Percentiles rank a stretch among this genome's conserved stretches.
Evolutionary conservation across 2,113 vertebrate species (phyloP).

Genomic region (Plectropomus leopardus): DNA sequence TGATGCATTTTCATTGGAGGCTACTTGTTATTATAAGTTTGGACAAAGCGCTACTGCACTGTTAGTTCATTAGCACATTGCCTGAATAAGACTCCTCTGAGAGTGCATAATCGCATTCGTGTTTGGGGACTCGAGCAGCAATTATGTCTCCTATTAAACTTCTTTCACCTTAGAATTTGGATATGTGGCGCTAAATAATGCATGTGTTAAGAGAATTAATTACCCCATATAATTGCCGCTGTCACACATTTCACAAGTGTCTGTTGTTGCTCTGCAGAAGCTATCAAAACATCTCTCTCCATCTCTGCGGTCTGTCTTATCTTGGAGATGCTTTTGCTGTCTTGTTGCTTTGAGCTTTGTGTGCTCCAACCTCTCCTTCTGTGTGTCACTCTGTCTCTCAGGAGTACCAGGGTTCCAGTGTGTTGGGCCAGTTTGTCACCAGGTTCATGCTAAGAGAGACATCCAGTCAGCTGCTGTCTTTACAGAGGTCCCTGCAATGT

Average conservation of each 20-base stretch:
- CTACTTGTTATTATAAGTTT: conserved; percentile 32
- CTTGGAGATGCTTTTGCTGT: neutral
- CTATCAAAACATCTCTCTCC: conserved; percentile 15
- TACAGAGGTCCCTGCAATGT: conserved; percentile 95
- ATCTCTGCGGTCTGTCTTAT: neutral
- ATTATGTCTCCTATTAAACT: conserved; percentile 53
- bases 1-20: conserved; percentile 42
- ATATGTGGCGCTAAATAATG: conserved; percentile 44
- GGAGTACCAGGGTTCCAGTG: conserved; percentile 94
- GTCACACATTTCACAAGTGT: conserved; percentile 34
- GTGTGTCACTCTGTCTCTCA: conserved; percentile 63
- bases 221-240: conserved; percentile 48
- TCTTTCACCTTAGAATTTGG: conserved; percentile 42
- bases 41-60: conserved; percentile 33
- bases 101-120: conserved; percentile 39
- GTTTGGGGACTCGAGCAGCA: conserved; percentile 50
- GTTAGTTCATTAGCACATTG: conserved; percentile 38
- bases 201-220: conserved; percentile 40
- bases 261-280: conserved; percentile 25
- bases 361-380: neutral
- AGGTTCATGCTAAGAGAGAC: conserved; percentile 96
- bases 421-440: conserved; percentile 96
- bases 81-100: conserved; percentile 28
- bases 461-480: conserved; percentile 92
- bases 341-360: neutral